Evolutionary conservation across 2,797 vertebrate species (phyloP), one percentile per base, ranked within the genome.

Genomic region (Cephalopachus bancanus): DNA sequence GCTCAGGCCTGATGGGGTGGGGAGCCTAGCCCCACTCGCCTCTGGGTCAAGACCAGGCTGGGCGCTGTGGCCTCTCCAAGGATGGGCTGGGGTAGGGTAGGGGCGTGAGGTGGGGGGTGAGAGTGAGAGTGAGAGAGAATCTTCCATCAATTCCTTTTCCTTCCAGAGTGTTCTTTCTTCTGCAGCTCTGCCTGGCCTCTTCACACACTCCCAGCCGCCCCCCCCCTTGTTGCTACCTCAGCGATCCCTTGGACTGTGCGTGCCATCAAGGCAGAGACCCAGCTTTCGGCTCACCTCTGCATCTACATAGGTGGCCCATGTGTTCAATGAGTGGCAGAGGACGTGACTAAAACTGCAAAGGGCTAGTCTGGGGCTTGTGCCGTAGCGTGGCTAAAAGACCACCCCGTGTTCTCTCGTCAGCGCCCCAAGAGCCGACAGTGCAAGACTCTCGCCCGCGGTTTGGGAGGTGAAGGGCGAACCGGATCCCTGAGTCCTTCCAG

Each of bases 321-420:
- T 62, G 30, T 30, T 65, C 87, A 26, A 26, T 24, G 60, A 17
- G 26, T 33, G 67, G 9, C 24, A 59, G 53, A 28, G 67, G 80
- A 53, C 7, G 26, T 49, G 16, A 44, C 3, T 11, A 33, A n/a
- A 33, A 15, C 37, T 12, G 44, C 7, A 17, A 75, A 72, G 65
- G 33, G 10, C n/a, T 74, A 11, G 7, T 33, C 0, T 9, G 19
- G 62, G 20, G 22, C 3, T 19, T 30, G 15, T 85, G 59, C 17
- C 22, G 22, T 0, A 57, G 84, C 14, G 3, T 59, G 16, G 33
- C 8, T 51, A 65, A 78, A 30, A 16, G 33, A 17, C 9, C 17
- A 6, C 14, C 3, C 0, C 0, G 7, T 37, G 24, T 20, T 72
- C 22, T 62, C 33, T 17, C 16, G 9, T 19, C 1, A 49, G 26